Conservation (phyloP, 1,140 invertebrate species). For the Himalopsyche phryganea region DNA sequence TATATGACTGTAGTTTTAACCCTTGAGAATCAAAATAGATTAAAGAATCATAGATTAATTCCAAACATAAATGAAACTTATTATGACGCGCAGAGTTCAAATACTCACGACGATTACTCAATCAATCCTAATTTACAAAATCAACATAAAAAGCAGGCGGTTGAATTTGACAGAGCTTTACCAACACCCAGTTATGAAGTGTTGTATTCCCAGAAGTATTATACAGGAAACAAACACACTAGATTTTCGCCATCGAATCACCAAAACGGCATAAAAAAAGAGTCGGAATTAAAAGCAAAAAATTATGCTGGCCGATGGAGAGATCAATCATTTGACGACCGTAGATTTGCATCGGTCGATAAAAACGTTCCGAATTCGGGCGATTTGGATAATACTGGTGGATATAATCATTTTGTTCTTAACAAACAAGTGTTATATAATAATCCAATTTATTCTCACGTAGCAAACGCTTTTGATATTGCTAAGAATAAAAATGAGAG, state of each 20-base stretch:
- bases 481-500: not conserved
- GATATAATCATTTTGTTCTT: not conserved
- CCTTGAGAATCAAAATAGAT: not conserved
- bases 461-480: not conserved
- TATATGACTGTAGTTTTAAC: constrained; percentile 6
- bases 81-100: no score
- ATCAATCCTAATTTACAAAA: not conserved
- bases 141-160: not conserved
- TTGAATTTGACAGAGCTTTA: no score
- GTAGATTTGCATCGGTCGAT: not conserved
- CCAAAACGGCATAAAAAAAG: no score
- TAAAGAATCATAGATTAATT: not conserved
- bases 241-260: no score
- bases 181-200: constrained; percentile 13
- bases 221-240: constrained; percentile 7
- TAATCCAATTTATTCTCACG: not conserved
- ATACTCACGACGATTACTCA: no score
- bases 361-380: not conserved
- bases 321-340: not conserved
- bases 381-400: not conserved
- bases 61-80: not conserved
- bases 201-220: constrained; percentile 12
- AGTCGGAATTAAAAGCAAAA: not conserved
- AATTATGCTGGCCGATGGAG: not conserved
- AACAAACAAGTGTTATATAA: not conserved